phyloP scores from a whole-genome alignment of 2,797 vertebrate species.

The Gallirallus australis region DNA sequence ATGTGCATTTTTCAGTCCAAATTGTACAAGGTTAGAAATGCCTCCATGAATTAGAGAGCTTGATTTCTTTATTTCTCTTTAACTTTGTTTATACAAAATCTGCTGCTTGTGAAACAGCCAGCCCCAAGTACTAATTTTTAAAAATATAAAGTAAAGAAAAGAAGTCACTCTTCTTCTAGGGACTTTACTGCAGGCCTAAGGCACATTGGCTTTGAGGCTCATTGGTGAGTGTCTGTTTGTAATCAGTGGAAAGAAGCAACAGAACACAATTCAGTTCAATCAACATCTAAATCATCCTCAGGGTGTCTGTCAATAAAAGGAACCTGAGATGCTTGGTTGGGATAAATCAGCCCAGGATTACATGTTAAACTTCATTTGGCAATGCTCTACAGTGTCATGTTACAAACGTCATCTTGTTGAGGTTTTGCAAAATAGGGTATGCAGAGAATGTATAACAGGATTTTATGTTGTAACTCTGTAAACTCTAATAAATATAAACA shows the following conservation, averaged over 20 bases:
- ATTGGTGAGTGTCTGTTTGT: not conserved
- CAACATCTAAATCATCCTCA: not conserved
- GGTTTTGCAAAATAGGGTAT: not conserved
- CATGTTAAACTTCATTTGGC: not conserved
- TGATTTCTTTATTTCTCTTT: not conserved
- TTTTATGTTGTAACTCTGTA: not conserved
- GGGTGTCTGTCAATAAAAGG: not conserved
- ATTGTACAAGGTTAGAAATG: not conserved
- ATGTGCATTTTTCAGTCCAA: not conserved
- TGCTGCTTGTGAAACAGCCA: not conserved
- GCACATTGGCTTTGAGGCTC: not conserved
- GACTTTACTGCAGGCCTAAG: not conserved
- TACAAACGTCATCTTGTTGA: not conserved
- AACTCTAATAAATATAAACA: not conserved
- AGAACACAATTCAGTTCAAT: conserved; percentile 8
- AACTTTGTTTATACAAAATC: not conserved
- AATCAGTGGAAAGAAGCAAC: not conserved
- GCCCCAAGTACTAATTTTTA: not conserved
- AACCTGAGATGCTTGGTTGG: not conserved
- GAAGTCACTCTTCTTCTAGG: not conserved
- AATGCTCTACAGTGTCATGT: not conserved
- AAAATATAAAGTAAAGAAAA: not conserved
- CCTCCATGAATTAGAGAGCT: not conserved
- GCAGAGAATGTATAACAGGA: not conserved
- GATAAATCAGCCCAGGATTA: not conserved